A percentile compares a stretch with the other conserved stretches of the same genome.
Conservation (phyloP, 2,113 vertebrate genomes). For the Brachyhypopomus occidentalis region DNA sequence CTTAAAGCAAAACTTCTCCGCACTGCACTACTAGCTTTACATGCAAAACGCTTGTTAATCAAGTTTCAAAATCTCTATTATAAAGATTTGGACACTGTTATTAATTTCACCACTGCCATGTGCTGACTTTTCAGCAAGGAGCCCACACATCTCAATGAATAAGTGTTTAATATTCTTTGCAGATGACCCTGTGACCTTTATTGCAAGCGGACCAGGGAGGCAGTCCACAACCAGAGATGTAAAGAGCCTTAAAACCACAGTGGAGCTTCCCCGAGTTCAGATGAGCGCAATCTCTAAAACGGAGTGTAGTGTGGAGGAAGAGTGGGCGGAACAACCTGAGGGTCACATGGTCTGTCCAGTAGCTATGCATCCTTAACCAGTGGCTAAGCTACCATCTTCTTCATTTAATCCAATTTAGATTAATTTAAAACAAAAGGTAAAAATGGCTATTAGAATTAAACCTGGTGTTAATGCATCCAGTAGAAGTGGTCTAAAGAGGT, state of each 20-base stretch:
- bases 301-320: constrained; percentile 32
- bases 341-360: constrained; percentile 16
- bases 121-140: background rate
- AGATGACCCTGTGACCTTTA: constrained; percentile 39
- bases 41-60: background rate
- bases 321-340: constrained; percentile 16
- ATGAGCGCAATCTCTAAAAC: constrained; percentile 48
- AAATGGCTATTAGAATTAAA: background rate
- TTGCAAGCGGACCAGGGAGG: background rate
- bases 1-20: background rate
- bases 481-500: background rate
- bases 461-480: background rate
- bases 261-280: constrained; percentile 41
- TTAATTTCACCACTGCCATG: background rate
- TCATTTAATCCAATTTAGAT: background rate
- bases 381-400: background rate
- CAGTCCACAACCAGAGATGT: background rate
- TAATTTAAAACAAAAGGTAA: constrained; percentile 4
- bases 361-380: background rate
- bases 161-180: constrained; percentile 4
- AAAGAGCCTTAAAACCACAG: constrained; percentile 45
- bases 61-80: background rate
- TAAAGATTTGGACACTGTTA: background rate
- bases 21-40: background rate
- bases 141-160: background rate